Conservation (phyloP, 2,113 vertebrate genomes). For the Pithys albifrons region DNA sequence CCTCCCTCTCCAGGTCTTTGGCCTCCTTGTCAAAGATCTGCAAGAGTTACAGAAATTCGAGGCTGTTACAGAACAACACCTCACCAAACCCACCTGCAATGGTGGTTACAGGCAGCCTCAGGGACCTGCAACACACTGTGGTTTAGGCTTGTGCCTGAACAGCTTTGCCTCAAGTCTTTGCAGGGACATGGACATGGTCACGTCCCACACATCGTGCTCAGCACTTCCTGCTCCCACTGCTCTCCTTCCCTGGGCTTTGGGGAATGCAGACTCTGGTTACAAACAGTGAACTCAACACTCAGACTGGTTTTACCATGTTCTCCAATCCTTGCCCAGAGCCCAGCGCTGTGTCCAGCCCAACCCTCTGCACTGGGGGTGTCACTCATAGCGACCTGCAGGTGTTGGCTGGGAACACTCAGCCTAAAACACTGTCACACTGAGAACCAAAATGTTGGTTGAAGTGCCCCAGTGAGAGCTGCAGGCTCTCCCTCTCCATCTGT, state of each 20-base stretch:
- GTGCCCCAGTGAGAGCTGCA: neutral
- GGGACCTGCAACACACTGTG: neutral
- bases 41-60: constrained; percentile 42
- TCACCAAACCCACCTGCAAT: neutral
- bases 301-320: neutral
- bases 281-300: neutral
- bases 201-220: neutral
- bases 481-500: neutral
- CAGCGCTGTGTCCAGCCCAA: neutral
- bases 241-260: neutral
- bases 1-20: constrained; percentile 92
- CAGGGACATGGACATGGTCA: neutral
- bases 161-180: neutral
- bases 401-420: neutral
- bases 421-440: neutral
- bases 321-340: neutral
- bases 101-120: neutral
- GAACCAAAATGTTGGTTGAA: neutral
- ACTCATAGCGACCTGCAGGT: neutral
- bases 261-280: neutral
- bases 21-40: constrained; percentile 95
- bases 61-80: neutral
- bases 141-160: neutral
- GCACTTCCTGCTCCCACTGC: neutral
- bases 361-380: neutral